Conservation (phyloP, 2,113 vertebrate genomes). For the Hystrix brachyura region DNA sequence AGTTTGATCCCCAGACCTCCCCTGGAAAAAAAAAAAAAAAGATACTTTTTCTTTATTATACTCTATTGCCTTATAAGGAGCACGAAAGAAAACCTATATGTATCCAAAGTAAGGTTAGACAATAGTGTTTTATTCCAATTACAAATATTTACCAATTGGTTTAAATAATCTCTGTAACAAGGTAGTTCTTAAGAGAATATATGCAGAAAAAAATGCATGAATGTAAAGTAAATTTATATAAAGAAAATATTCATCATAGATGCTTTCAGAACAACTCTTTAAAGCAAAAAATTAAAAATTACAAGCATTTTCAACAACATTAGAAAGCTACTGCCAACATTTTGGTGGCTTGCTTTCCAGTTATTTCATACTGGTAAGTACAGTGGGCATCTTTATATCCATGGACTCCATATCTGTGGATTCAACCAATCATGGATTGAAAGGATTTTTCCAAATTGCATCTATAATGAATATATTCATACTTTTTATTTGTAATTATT, state of each 20-base stretch:
- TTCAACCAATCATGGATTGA: not conserved
- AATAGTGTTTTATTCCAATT: not conserved
- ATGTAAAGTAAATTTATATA: not conserved
- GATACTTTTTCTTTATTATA: not conserved
- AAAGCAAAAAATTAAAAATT: conserved; percentile 45
- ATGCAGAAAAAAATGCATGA: not conserved
- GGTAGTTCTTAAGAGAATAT: not conserved
- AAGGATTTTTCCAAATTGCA: not conserved
- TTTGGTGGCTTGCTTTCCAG: not conserved
- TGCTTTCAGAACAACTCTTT: not conserved
- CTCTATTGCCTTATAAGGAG: not conserved
- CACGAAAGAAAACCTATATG: not conserved
- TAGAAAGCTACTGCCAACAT: not conserved
- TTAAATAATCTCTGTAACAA: not conserved
- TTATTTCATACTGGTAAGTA: not conserved
- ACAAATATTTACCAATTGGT: not conserved
- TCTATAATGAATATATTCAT: not conserved
- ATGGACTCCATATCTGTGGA: not conserved
- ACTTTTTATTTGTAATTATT: not conserved
- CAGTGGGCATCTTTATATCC: not conserved
- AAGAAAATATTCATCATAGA: not conserved
- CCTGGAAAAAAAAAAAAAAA: not conserved
- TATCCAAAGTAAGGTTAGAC: not conserved
- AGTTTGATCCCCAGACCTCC: no score
- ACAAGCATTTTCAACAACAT: not conserved